Percentiles rank a stretch among this genome's conserved stretches.
Evolutionary conservation across 2,888 invertebrate genomes (phyloP).

Genomic region (Endotricha flammealis): DNA sequence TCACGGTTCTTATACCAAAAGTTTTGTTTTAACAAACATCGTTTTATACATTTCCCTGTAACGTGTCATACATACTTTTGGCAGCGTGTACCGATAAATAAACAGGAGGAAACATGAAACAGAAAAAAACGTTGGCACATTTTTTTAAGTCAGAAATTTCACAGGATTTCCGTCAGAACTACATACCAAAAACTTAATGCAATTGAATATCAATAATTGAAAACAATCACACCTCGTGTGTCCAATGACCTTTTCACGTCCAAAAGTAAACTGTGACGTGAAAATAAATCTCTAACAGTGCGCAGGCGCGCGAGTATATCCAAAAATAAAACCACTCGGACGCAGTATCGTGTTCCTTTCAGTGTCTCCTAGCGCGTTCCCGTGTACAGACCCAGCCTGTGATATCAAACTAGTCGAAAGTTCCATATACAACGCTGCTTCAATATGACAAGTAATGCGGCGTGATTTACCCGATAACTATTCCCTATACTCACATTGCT

Average conservation of each 20-base stretch:
- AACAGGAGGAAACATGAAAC: conserved; percentile 4
- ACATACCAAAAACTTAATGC: background rate
- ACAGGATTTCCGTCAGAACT: background rate
- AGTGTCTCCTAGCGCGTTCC: conserved; percentile 53
- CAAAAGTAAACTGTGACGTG: conserved; percentile 68
- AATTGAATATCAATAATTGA: conserved; percentile 13
- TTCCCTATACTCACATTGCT: conserved; percentile 31
- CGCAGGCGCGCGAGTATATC: conserved; percentile 48
- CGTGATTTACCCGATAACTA: conserved; percentile 21
- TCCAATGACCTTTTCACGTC: conserved; percentile 73
- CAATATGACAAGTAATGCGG: conserved; percentile 65
- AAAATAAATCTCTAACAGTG: conserved; percentile 44
- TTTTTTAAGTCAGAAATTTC: no score
- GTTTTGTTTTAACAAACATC: no score
- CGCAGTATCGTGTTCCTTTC: conserved; percentile 63
- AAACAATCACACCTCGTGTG: conserved; percentile 46
- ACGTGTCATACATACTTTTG: no score
- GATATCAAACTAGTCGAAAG: conserved; percentile 62
- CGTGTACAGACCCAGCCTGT: conserved; percentile 50
- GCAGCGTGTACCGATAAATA: conserved; percentile 2
- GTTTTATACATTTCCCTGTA: no score
- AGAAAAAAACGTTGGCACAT: conserved; percentile 1
- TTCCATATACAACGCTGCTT: conserved; percentile 31
- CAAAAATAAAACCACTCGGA: conserved; percentile 61
- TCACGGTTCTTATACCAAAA: no score